These are phyloP conservation scores for Sebastes paucispinis DNA, from an alignment of 2,797 vertebrate species.

Conservation along the genomic window DNA sequence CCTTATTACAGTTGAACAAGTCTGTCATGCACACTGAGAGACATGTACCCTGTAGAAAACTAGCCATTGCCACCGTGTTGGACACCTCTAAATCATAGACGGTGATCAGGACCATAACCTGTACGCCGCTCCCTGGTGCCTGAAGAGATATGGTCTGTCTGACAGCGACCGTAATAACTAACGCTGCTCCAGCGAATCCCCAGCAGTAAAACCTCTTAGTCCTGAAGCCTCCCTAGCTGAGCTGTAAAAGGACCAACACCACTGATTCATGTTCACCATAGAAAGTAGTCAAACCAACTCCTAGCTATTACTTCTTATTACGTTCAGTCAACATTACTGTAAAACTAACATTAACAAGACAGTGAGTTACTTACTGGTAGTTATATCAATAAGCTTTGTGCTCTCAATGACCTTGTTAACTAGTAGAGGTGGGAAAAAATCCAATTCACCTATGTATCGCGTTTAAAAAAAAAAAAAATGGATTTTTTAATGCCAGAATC, in stretches of 20 bases:
- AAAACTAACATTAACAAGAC: background rate
- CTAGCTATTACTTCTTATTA: background rate
- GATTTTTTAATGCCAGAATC: too few species aligned
- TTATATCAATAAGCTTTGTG: background rate
- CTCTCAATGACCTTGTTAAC: background rate
- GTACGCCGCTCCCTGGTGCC: background rate
- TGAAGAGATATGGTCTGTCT: slow-evolving; percentile 8
- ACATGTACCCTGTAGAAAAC: background rate
- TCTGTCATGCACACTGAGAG: background rate
- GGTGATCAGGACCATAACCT: background rate
- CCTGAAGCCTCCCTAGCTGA: slow-evolving; percentile 6
- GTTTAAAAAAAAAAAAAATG: too few species aligned
- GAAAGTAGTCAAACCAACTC: background rate
- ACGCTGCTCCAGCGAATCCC: slow-evolving; percentile 45
- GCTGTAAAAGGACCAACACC: slow-evolving; percentile 9
- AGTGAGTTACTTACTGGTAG: background rate
- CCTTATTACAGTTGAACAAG: background rate
- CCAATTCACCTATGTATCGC: too few species aligned
- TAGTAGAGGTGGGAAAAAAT: too few species aligned
- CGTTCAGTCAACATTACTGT: background rate
- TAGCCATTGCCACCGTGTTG: background rate
- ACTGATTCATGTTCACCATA: background rate
- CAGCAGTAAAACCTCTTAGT: slow-evolving; percentile 43
- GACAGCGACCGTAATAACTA: slow-evolving; percentile 39
- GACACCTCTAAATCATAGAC: background rate